Percentiles rank a stretch among this genome's conserved stretches.
These are phyloP conservation scores for Pomatorhinus ruficollis DNA, from an alignment of 2,113 vertebrate species.

Conservation along the genomic window DNA sequence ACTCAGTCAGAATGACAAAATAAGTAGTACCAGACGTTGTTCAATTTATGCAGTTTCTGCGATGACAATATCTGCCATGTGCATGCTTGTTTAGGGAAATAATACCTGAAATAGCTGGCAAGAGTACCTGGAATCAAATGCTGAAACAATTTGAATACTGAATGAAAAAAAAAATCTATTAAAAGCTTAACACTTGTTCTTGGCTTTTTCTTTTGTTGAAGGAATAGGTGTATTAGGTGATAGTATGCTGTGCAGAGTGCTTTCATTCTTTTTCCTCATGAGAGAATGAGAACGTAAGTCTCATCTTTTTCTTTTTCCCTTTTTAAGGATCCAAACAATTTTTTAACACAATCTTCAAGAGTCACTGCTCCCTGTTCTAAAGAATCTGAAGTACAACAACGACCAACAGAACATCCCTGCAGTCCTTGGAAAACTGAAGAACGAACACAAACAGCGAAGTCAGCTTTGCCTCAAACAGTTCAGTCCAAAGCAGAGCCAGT, in stretches of 20 bases:
- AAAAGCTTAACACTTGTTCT: background rate
- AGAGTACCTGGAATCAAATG: background rate
- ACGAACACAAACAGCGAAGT: background rate
- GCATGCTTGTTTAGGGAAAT: background rate
- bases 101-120: background rate
- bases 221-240: background rate
- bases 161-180: background rate
- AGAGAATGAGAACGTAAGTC: background rate
- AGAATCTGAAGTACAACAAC: constrained; percentile 41
- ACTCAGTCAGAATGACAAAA: background rate
- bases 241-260: background rate
- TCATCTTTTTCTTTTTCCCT: background rate
- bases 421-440: constrained; percentile 60
- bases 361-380: constrained; percentile 37
- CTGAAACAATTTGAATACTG: background rate
- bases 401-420: background rate
- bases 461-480: constrained; percentile 9
- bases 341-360: constrained; percentile 11
- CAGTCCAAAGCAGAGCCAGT: constrained; percentile 64
- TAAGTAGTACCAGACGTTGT: background rate
- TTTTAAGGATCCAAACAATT: constrained; percentile 1
- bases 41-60: background rate
- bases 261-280: background rate
- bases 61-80: background rate
- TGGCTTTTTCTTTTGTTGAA: background rate